Evolutionary conservation across 2,888 invertebrate genomes (phyloP).

Genomic region (Eristalis pertinax): DNA sequence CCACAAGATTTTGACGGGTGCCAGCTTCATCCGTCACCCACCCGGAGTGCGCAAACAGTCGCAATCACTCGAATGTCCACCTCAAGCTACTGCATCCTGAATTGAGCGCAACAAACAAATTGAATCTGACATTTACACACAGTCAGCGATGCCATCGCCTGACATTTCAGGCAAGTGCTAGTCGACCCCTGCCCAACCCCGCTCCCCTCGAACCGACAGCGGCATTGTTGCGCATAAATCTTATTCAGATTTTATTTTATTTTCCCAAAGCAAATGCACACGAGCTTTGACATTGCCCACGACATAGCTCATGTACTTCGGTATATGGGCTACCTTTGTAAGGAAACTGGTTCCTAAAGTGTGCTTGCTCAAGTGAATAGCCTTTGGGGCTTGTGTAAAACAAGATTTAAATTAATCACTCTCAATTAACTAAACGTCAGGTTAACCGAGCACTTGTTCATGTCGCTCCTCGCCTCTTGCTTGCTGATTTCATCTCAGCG

Average conservation of each 20-base stretch:
- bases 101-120: background rate
- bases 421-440: slow-evolving; percentile 51
- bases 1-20: background rate
- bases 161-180: background rate
- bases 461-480: background rate
- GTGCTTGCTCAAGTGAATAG: slow-evolving; percentile 28
- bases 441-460: slow-evolving; percentile 1
- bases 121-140: background rate
- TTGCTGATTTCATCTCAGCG: slow-evolving; percentile 6
- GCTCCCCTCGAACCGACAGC: background rate
- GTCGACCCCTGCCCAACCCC: background rate
- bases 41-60: no score
- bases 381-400: slow-evolving; percentile 33
- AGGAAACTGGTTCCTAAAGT: slow-evolving; percentile 37
- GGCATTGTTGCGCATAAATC: background rate
- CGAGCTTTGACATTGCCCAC: background rate
- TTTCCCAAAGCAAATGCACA: background rate
- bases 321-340: slow-evolving; percentile 11
- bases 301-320: background rate
- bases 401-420: slow-evolving; percentile 56
- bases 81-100: background rate
- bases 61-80: background rate
- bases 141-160: background rate
- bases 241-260: background rate
- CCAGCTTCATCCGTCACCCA: background rate